These are phyloP conservation scores for Dipodomys stephensi DNA, from an alignment of 2,113 vertebrate species.

Conservation along the genomic window DNA sequence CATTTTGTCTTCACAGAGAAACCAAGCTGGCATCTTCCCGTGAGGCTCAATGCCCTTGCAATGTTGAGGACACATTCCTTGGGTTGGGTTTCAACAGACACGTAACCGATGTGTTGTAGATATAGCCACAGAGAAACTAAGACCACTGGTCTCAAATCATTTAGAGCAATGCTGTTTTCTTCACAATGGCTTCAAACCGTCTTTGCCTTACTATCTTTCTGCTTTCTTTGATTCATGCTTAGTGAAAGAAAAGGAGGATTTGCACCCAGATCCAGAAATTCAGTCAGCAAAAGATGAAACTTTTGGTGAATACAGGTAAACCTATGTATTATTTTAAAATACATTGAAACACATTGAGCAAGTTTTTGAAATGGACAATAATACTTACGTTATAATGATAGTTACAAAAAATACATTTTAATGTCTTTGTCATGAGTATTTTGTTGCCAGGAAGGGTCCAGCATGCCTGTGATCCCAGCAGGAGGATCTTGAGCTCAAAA, in stretches of 20 bases:
- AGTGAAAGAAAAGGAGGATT: slow-evolving; percentile 99
- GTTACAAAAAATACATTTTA: slow-evolving; percentile 56
- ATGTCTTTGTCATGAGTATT: slow-evolving; percentile 70
- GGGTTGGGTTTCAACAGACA: neutral
- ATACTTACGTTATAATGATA: slow-evolving; percentile 78
- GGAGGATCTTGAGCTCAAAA: neutral
- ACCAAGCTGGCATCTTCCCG: neutral
- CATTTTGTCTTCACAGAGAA: neutral
- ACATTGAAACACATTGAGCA: slow-evolving; percentile 33
- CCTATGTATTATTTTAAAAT: slow-evolving; percentile 37
- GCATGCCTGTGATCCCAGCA: neutral
- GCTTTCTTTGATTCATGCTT: slow-evolving; percentile 65
- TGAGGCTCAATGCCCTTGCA: neutral
- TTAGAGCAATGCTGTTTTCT: neutral
- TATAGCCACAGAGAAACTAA: neutral
- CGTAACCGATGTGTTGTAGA: neutral
- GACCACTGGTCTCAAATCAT: neutral
- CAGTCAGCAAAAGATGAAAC: slow-evolving; percentile 98
- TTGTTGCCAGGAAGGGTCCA: neutral
- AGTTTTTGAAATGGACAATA: slow-evolving; percentile 57
- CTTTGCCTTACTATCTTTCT: neutral
- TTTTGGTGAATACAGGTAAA: slow-evolving; percentile 98
- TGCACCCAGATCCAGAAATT: slow-evolving; percentile 96
- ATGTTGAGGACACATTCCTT: neutral
- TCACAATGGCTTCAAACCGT: neutral